Evolutionary conservation across 2,113 vertebrate genomes (phyloP).

Genomic region (Diadophis punctatus): DNA sequence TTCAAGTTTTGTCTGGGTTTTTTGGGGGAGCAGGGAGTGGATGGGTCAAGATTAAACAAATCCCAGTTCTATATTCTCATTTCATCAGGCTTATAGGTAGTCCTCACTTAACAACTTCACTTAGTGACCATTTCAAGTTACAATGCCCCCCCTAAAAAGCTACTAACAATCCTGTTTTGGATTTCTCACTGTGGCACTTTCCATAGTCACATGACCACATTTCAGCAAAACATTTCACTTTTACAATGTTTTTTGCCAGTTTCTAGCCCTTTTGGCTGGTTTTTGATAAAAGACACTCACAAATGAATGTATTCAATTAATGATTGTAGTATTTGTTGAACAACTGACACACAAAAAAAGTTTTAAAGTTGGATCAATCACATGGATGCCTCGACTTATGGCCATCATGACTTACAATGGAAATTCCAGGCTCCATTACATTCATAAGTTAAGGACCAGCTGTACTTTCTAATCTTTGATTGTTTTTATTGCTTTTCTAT

Average conservation of each 20-base stretch:
- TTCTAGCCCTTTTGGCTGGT: background rate
- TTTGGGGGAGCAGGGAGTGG: background rate
- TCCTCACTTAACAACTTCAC: background rate
- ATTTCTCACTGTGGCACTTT: background rate
- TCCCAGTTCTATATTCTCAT: background rate
- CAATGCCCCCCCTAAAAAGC: too few relatives aligned
- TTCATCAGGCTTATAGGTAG: background rate
- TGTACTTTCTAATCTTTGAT: background rate
- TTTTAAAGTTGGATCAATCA: too few relatives aligned
- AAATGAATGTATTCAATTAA: too few relatives aligned
- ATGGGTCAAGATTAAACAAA: background rate
- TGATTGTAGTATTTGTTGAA: too few relatives aligned
- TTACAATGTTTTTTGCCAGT: background rate
- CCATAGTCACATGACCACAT: background rate
- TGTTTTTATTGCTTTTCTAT: background rate
- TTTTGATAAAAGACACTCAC: too few relatives aligned
- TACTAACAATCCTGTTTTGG: too few relatives aligned
- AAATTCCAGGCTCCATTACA: too few relatives aligned
- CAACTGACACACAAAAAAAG: too few relatives aligned
- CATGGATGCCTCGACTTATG: too few relatives aligned
- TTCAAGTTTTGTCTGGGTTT: background rate
- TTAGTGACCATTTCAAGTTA: background rate
- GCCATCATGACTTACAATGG: too few relatives aligned
- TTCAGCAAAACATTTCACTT: background rate
- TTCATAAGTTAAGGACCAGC: too few relatives aligned